Evolutionary conservation across 2,797 vertebrate genomes (phyloP).

Genomic region (Takifugu ocellatus): DNA sequence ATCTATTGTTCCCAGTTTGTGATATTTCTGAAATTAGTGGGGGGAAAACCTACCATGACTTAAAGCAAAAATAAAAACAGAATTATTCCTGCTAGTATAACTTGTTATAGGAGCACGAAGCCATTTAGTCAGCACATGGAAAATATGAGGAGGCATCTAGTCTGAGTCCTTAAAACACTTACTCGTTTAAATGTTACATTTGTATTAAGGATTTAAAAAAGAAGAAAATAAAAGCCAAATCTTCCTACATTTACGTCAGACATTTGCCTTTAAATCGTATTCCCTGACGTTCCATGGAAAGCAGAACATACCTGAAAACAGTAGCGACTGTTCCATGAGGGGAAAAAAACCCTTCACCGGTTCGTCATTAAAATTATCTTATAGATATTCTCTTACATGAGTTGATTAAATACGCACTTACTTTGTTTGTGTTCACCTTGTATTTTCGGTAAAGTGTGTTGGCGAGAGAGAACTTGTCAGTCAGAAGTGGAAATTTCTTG

Average conservation of each 20-base stretch:
- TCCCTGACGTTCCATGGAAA: conserved; percentile 7
- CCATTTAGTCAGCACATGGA: neutral
- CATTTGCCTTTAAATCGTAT: neutral
- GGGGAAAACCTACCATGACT: too few species aligned
- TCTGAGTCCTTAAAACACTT: neutral
- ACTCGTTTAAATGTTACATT: too few species aligned
- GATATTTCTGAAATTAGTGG: too few species aligned
- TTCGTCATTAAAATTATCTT: conserved; percentile 1
- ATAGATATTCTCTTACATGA: neutral
- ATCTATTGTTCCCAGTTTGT: too few species aligned
- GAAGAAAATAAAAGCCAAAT: neutral
- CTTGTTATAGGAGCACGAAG: neutral
- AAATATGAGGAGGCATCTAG: neutral
- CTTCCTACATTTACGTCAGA: neutral
- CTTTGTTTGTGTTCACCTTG: conserved; percentile 18
- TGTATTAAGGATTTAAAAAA: too few species aligned
- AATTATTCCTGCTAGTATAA: neutral
- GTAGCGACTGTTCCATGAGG: conserved; percentile 3
- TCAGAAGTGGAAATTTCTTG: conserved; percentile 17
- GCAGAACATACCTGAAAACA: conserved; percentile 17
- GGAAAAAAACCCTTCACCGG: conserved; percentile 20
- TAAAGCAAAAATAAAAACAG: too few species aligned
- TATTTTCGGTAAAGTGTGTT: neutral
- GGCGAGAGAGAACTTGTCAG: conserved; percentile 32
- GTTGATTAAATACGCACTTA: conserved; percentile 19